Evolutionary conservation across 2,113 vertebrate species (phyloP).

Genomic region (Eudorcas thomsonii): DNA sequence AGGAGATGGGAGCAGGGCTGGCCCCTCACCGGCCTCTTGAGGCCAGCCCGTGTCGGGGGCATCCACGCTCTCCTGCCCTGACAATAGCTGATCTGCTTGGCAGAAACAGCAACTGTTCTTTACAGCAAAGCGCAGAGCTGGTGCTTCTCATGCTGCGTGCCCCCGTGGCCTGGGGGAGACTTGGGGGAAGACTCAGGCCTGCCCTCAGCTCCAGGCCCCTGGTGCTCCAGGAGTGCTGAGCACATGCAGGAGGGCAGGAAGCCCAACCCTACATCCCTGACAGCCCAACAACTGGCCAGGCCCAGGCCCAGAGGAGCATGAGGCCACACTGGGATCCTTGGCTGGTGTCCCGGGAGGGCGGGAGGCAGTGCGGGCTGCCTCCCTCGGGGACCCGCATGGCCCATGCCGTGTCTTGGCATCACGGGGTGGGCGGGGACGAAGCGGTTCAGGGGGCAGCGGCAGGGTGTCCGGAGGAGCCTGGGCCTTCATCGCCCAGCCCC

Average conservation of each 20-base stretch:
- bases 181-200: background rate
- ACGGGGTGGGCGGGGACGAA: accelerated
- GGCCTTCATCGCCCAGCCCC: background rate
- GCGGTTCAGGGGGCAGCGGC: background rate
- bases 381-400: accelerated
- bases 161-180: background rate
- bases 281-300: background rate
- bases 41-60: accelerated
- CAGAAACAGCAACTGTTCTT: constrained; percentile 69
- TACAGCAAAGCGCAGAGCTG: background rate
- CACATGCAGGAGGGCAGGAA: background rate
- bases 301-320: background rate
- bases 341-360: background rate
- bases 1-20: accelerated
- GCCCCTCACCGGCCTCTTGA: background rate
- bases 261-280: background rate
- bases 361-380: accelerated
- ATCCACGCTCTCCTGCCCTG: constrained; percentile 1
- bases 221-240: background rate
- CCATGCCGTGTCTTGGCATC: background rate
- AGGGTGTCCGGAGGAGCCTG: background rate
- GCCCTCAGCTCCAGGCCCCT: background rate
- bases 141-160: background rate
- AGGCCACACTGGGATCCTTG: background rate
- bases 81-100: background rate